phyloP scores from a whole-genome alignment of 2,113 vertebrate species.

The Bagarius yarrelli region DNA sequence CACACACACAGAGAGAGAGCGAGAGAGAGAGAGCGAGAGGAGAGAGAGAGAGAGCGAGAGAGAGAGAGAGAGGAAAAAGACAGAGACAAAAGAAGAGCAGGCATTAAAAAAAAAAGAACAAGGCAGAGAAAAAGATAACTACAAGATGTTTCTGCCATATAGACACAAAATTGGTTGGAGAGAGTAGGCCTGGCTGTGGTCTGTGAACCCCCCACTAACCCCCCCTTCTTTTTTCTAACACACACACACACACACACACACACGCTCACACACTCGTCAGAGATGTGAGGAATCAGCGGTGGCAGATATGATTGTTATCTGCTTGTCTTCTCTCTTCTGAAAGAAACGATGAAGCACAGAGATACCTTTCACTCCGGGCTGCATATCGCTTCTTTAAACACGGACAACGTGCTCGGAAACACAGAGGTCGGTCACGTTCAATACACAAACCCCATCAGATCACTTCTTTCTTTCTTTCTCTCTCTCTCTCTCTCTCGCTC shows the following conservation, averaged over 20 bases:
- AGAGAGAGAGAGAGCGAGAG: conserved; percentile 36
- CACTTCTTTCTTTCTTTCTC: conserved; percentile 29
- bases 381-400: conserved; percentile 59
- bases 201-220: conserved; percentile 25
- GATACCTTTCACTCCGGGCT: conserved; percentile 69
- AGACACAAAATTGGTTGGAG: conserved; percentile 68
- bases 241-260: conserved; percentile 25
- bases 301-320: conserved; percentile 76
- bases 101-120: conserved; percentile 56
- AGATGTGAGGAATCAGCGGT: conserved; percentile 74
- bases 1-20: conserved; percentile 20
- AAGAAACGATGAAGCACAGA: conserved; percentile 64
- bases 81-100: conserved; percentile 46
- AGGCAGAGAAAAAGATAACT: conserved; percentile 68
- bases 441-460: conserved; percentile 41
- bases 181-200: conserved; percentile 54
- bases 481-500: not conserved
- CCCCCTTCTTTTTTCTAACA: not conserved
- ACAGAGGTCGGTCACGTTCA: conserved; percentile 52
- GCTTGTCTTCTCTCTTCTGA: conserved; percentile 58
- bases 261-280: conserved; percentile 47
- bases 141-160: conserved; percentile 72
- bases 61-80: conserved; percentile 13
- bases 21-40: conserved; percentile 50
- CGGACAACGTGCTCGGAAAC: conserved; percentile 48